A percentile compares a stretch with the other conserved stretches of the same genome.
phyloP scores from a whole-genome alignment of 2,113 vertebrate species.

The Bubo blakistoni region DNA sequence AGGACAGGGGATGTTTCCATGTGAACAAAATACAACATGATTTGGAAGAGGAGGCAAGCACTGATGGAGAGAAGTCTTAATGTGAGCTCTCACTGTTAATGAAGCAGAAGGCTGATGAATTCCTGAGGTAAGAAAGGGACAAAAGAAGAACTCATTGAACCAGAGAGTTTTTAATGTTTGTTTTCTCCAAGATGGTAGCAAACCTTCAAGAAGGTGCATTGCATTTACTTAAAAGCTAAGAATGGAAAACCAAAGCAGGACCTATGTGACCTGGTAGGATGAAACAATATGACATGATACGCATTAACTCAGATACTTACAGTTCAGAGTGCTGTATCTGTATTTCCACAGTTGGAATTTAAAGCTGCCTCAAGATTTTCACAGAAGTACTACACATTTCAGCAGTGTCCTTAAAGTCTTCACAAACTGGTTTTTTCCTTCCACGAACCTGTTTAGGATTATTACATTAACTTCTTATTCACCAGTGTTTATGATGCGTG shows the following conservation, averaged over 20 bases:
- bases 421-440: background rate
- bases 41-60: background rate
- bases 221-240: background rate
- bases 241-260: background rate
- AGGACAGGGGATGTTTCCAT: background rate
- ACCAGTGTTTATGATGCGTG: background rate
- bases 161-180: background rate
- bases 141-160: background rate
- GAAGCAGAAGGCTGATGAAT: background rate
- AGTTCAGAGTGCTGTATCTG: background rate
- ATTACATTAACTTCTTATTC: background rate
- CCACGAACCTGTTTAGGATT: background rate
- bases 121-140: background rate
- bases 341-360: background rate
- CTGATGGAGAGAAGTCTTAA: background rate
- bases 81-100: background rate
- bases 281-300: background rate
- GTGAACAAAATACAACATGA: background rate
- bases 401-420: background rate
- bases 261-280: background rate
- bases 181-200: background rate
- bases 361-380: background rate
- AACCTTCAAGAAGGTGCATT: background rate
- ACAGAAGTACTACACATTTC: background rate
- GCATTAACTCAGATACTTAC: background rate